Evolutionary conservation across 2,888 invertebrate species (phyloP), one percentile per base, ranked within the genome.

Genomic region (Cistogaster globosa): DNA sequence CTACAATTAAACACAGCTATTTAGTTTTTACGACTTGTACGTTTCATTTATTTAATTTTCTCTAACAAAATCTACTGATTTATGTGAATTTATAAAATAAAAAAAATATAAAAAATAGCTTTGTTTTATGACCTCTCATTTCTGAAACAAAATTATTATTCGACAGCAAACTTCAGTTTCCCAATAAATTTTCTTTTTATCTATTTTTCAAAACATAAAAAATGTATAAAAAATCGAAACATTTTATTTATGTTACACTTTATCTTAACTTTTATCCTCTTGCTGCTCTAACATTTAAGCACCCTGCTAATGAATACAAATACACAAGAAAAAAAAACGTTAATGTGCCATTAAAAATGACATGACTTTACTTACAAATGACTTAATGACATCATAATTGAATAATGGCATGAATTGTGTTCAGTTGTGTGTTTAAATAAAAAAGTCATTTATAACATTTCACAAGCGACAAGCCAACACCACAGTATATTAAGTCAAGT

Each of bases 341-440:
- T 76, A 83, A 74, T 77, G 86, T 72, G 76, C 67, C 82, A 86
- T 85, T 82, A 84, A 80, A 83, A 84, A 79, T 76, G 82, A 85
- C 86, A 86, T 84, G 82, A 81, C 78, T 83, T 84, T 68, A 85
- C 87, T 87, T 87, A 87, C 86, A 86, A 88, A 87, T 87, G 87
- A 84, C 88, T 88, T 88, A 87, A 88, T 88, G 88, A 87, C 87
- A 86, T 88, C 87, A 87, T 88, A 88, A 87, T 88, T 88, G 87
- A 88, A 87, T 87, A 87, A 88, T 88, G 83, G 86, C 86, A 87
- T 87, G 86, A 85, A 78, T 75, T 77, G 78, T 81, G 74, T 69
- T 55, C 16, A 36, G 69, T 38, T 77, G 77, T 77, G 42, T 53
- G 77, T 69, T 77, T 55, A 62, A 69, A 84, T 77, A 76, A 77